Evolutionary conservation across 1,140 invertebrate species (phyloP), one percentile per base, ranked within the genome.

Genomic region (Atta cephalotes): DNA sequence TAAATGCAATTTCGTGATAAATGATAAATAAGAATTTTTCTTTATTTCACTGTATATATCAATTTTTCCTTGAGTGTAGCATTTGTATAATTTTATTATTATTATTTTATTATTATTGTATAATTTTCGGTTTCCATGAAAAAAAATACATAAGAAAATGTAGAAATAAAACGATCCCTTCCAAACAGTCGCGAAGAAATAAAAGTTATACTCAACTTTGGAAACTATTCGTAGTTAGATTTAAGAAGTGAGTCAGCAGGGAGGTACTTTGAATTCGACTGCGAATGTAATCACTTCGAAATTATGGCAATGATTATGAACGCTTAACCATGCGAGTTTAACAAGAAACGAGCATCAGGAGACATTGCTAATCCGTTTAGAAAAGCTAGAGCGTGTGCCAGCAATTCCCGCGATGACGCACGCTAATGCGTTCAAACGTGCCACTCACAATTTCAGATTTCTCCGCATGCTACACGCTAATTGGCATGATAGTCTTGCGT

Each of bases 401-500:
- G 35, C 58, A 72, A 74, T 85, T 85, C 51, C 66, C 31, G 68
- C 68, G 63, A 28, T 76, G 76, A 58, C 60, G 56, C 63, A 79
- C 77, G 84, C 63, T 89, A 89, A 89, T 87, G 58, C 56, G 78
- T 71, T 86, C 53, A n/a, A 89, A 49, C 63, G 70, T 58, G 49
- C 62, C 68, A 82, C 63, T 89, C 63, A 76, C 77, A 76, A 80
- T 68, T 89, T 85, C 60, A 53, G 49, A 18, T 71, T 51, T 58
- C 53, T 85, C 45, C n/a, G 25, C 45, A 25, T 81, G 79, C 77
- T 76, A 39, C 80, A 87, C 71, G 76, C 49, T 89, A 89, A 89
- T 89, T 89, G 88, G 88, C 88, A 78, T 77, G 84, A 89, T 81
- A 81, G 79, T 53, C 51, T 31, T 10, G 58, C 28, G 63, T 63